Evolutionary conservation across 1,140 invertebrate genomes (phyloP), one percentile per base, ranked within the genome.

Genomic region (Patella vulgata): DNA sequence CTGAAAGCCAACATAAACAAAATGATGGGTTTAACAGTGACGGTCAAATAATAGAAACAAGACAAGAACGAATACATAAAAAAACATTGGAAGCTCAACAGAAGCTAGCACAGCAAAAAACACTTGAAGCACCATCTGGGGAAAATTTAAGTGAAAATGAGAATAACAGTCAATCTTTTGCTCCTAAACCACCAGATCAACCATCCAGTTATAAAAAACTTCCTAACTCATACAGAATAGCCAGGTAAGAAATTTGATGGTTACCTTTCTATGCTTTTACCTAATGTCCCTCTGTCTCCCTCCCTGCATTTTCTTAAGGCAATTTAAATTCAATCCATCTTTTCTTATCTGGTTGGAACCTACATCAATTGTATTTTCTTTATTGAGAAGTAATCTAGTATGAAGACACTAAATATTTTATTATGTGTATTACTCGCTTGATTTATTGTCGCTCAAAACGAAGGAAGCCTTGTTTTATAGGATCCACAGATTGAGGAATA

Each of bases 161-260:
- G 23, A 62, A 48, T 39, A 51, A 55, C 48, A 57, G 70, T 8
- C 69, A 69, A 43, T 69, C 64, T 33, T 79, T 71, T 39, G 69
- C 70, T 27, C 79, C 79, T 2, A 80, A 80, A 63, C 78, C 79
- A 30, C 79, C 78, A 3, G 56, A 70, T 9, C 57, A 72, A 50
- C 73, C 76, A 2, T 57, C 70, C 2, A 48, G 59, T 31, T 44
- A 50, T 17, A 58, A 61, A 27, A 78, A 74, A 55, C 59, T 65
- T 8, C 54, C 66, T 23, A 70, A 65, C 30, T 47, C 58, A 5
- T 72, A 76, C 50, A 54, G 76, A 48, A 52, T 74, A 51, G 71
- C 71, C n/a, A 77, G 79, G 76, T 79, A 55, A 59, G 69, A 19
- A n/a, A 9, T 47, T 11, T 23, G 11, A 21, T 42, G 36, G n/a